Conservation (phyloP, 1,140 invertebrate species). For the Chrysomallon squamiferum region DNA sequence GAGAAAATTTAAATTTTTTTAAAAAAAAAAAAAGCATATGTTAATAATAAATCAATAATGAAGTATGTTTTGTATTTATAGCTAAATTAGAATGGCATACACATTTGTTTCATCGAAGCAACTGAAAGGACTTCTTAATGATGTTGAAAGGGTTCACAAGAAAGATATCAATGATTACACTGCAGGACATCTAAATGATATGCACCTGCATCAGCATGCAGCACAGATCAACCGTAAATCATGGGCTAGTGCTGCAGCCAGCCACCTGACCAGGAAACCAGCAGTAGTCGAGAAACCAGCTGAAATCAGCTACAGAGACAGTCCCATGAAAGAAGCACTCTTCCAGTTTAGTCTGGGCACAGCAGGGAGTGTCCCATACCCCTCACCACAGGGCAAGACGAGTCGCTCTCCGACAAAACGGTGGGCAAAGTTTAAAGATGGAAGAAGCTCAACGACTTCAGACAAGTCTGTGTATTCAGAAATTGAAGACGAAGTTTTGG, state of each 20-base stretch:
- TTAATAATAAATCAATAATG: too few relatives aligned
- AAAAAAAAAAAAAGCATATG: too few relatives aligned
- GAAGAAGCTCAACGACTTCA: not conserved
- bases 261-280: not conserved
- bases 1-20: too few relatives aligned
- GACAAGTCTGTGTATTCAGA: slow-evolving; percentile 20
- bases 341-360: slow-evolving; percentile 54
- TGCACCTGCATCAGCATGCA: slow-evolving; percentile 39
- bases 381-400: not conserved
- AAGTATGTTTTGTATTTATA: too few relatives aligned
- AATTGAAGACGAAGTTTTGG: slow-evolving; percentile 30
- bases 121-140: slow-evolving; percentile 45
- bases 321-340: slow-evolving; percentile 36
- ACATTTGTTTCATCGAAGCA: slow-evolving; percentile 50
- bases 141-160: slow-evolving; percentile 50
- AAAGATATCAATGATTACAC: slow-evolving; percentile 50
- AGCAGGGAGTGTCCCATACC: slow-evolving; percentile 42
- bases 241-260: slow-evolving; percentile 34
- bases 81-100: slow-evolving; percentile 29
- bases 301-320: slow-evolving; percentile 19
- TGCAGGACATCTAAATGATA: slow-evolving; percentile 55
- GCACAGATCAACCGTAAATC: slow-evolving; percentile 16
- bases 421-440: not conserved
- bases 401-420: not conserved
- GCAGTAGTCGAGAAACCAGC: not conserved